Evolutionary conservation across 2,888 invertebrate species (phyloP).

Genomic region (Drosophila gaucha): DNA sequence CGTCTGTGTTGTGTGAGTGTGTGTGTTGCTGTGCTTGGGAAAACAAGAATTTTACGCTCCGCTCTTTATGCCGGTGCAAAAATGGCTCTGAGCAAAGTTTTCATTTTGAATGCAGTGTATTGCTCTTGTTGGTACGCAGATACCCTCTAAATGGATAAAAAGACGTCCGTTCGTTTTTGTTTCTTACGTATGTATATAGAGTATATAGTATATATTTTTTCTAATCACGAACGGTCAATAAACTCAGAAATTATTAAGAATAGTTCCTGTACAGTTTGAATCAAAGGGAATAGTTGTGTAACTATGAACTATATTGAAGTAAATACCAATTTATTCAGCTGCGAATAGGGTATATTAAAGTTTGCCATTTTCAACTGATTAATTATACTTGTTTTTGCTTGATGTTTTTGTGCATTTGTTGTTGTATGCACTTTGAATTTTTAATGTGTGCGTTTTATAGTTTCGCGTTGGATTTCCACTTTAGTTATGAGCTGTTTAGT

Average conservation of each 20-base stretch:
- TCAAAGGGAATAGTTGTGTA: neutral
- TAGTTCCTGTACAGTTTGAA: too few relatives aligned
- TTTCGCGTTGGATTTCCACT: conserved; percentile 26
- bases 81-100: conserved; percentile 51
- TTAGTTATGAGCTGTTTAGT: conserved; percentile 36
- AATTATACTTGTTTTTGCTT: neutral
- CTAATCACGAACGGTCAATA: too few relatives aligned
- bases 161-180: neutral
- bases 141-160: conserved; percentile 13
- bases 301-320: neutral
- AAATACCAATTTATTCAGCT: neutral
- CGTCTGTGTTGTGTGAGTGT: conserved; percentile 12
- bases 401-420: conserved; percentile 9
- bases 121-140: conserved; percentile 10
- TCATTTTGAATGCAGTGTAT: conserved; percentile 33
- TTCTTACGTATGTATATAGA: too few relatives aligned
- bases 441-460: conserved; percentile 29
- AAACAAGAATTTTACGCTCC: conserved; percentile 63
- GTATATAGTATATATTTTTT: too few relatives aligned
- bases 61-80: conserved; percentile 62
- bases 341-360: neutral
- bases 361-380: neutral
- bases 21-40: conserved; percentile 24
- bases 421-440: conserved; percentile 30
- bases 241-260: too few relatives aligned